These are phyloP conservation scores for Heliconius ethilla DNA, from an alignment of 2,888 invertebrate genomes.

Conservation along the genomic window DNA sequence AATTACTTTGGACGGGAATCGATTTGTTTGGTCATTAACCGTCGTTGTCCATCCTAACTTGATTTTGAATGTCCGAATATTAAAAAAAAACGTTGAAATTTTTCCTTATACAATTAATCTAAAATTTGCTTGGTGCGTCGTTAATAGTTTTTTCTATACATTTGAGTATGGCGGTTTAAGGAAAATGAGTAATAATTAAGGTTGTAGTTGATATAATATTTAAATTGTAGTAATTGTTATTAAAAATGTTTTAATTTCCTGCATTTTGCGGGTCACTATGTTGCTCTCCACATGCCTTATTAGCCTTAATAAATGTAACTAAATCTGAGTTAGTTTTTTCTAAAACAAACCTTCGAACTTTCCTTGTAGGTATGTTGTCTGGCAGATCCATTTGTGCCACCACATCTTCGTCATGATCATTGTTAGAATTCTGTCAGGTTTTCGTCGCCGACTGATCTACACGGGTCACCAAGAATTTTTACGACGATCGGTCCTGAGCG, in stretches of 20 bases:
- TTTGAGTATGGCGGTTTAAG: neutral
- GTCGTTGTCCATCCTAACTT: conserved; percentile 40
- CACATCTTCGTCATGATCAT: too few species aligned
- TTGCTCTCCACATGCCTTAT: too few species aligned
- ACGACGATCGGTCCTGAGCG: too few species aligned
- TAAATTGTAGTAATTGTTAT: neutral
- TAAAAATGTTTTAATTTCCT: too few species aligned
- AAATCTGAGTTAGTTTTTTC: neutral
- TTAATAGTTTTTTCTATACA: conserved; percentile 7
- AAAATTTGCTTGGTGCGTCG: conserved; percentile 3
- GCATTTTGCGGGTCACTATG: too few species aligned
- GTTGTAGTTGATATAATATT: neutral
- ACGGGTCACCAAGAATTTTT: too few species aligned
- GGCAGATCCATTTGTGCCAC: neutral
- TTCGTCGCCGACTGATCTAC: neutral
- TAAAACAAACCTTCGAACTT: too few species aligned
- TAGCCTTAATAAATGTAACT: too few species aligned
- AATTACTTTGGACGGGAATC: conserved; percentile 64
- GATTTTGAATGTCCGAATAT: conserved; percentile 37
- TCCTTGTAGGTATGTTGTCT: neutral
- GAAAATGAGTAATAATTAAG: neutral
- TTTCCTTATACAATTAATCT: conserved; percentile 26
- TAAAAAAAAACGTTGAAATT: conserved; percentile 26
- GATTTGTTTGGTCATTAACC: conserved; percentile 45
- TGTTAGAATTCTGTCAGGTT: neutral